phyloP scores from a whole-genome alignment of 2,888 invertebrate species.

The Leptinotarsa peninsularis region DNA sequence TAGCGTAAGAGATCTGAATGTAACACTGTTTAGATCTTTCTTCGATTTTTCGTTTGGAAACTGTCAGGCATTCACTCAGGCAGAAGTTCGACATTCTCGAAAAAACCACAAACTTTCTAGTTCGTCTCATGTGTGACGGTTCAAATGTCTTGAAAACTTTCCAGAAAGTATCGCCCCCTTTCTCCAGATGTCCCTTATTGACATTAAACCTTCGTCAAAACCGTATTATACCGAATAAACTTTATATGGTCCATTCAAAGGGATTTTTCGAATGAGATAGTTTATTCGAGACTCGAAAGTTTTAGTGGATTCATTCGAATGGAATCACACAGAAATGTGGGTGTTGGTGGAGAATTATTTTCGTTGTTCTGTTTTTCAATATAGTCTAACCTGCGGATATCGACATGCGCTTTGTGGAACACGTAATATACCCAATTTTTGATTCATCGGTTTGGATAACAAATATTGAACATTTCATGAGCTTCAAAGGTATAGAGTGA shows the following conservation, averaged over 20 bases:
- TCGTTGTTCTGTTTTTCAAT: not conserved
- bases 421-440: not conserved
- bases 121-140: conserved; percentile 8
- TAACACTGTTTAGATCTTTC: not conserved
- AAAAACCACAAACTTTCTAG: conserved; percentile 13
- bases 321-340: conserved; percentile 9
- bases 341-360: conserved; percentile 1
- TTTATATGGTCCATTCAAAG: conserved; percentile 27
- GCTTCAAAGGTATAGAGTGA: not conserved
- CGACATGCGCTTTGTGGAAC: not conserved
- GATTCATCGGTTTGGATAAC: not conserved
- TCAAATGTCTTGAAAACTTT: conserved; percentile 33
- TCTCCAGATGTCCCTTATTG: conserved; percentile 29
- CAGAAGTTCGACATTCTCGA: not conserved
- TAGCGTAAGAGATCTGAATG: too few relatives aligned
- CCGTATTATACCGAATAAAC: conserved; percentile 36
- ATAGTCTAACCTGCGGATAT: not conserved
- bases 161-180: conserved; percentile 33
- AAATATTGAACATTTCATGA: not conserved
- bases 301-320: conserved; percentile 17
- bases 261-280: conserved; percentile 23
- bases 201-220: conserved; percentile 32
- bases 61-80: not conserved
- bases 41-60: not conserved
- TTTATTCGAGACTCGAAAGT: conserved; percentile 14